Evolutionary conservation across 2,797 vertebrate species (phyloP).

Genomic region (Meriones psammophilus): DNA sequence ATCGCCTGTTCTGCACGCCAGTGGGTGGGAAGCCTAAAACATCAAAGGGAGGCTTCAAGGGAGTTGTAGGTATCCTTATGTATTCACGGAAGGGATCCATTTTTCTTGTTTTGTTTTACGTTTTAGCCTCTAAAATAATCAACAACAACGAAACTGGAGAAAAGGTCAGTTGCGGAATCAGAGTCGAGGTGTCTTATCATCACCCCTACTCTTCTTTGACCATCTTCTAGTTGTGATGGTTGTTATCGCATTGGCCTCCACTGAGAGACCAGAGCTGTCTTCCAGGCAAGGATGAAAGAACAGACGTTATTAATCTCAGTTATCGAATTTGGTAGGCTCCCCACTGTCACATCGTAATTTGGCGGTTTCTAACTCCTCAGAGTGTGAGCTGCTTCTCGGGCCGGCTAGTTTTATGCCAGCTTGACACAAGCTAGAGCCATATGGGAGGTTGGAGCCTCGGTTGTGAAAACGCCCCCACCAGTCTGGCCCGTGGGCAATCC

Average conservation of each 20-base stretch:
- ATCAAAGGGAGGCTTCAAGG: background rate
- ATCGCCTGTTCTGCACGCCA: conserved; percentile 4
- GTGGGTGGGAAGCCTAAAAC: conserved; percentile 15
- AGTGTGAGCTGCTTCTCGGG: background rate
- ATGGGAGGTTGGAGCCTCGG: background rate
- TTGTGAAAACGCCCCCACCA: background rate
- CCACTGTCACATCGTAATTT: background rate
- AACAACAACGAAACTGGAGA: background rate
- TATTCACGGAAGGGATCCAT: background rate
- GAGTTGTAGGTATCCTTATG: background rate
- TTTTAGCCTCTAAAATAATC: background rate
- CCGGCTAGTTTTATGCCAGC: background rate
- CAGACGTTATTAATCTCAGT: conserved; percentile 3
- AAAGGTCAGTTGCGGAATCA: background rate
- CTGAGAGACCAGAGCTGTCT: background rate
- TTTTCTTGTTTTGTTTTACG: conserved; percentile 40
- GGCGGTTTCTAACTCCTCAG: background rate
- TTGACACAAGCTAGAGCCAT: background rate
- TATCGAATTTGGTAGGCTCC: background rate
- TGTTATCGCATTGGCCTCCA: conserved; percentile 1
- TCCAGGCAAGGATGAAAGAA: conserved; percentile 6
- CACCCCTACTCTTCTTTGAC: background rate
- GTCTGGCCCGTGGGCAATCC: background rate
- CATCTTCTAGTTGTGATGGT: background rate
- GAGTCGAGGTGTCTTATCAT: background rate